phyloP scores from a whole-genome alignment of 2,888 invertebrate species.

The Chymomyza fuscimana region DNA sequence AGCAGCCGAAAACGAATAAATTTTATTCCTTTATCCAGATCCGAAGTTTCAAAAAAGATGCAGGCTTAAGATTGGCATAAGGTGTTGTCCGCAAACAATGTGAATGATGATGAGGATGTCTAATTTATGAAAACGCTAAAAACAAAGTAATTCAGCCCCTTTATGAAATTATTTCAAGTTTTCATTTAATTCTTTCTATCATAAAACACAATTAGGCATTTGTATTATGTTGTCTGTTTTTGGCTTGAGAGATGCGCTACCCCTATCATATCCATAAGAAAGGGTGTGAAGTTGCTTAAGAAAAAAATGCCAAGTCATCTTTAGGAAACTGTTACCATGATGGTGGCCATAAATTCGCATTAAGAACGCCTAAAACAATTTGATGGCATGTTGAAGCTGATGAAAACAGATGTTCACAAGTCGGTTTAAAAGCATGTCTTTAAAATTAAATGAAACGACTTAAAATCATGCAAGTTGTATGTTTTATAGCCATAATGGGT shows the following conservation, averaged over 20 bases:
- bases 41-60: too few species aligned
- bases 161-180: not conserved
- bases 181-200: not conserved
- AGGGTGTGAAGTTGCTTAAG: not conserved
- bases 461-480: slow-evolving; percentile 45
- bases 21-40: too few species aligned
- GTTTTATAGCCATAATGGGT: slow-evolving; percentile 17
- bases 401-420: slow-evolving; percentile 21
- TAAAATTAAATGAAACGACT: slow-evolving; percentile 13
- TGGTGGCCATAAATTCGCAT: slow-evolving; percentile 74
- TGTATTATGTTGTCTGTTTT: not conserved
- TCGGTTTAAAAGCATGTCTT: slow-evolving; percentile 41
- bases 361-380: slow-evolving; percentile 54
- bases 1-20: too few species aligned
- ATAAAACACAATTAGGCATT: slow-evolving; percentile 4
- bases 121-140: not conserved
- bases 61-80: too few species aligned
- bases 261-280: not conserved
- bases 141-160: not conserved
- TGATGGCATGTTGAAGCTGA: not conserved
- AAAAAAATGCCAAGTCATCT: slow-evolving; percentile 36
- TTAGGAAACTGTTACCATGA: slow-evolving; percentile 43
- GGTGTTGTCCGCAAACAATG: too few species aligned
- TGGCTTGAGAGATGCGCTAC: not conserved
- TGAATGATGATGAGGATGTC: not conserved